Evolutionary conservation across 2,888 invertebrate genomes (phyloP).

Genomic region (Melanargia galathea): DNA sequence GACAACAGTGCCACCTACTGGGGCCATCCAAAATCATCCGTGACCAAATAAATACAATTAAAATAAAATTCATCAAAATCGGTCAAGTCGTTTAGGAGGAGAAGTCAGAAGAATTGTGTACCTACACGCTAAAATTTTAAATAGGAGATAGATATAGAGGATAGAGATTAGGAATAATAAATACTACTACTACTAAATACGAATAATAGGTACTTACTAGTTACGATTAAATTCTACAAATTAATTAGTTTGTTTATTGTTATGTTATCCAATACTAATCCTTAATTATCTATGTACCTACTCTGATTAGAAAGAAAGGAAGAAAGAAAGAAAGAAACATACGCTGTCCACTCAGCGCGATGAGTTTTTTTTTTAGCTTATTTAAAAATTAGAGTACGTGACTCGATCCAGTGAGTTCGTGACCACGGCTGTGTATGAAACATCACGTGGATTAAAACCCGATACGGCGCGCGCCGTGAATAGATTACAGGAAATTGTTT

Average conservation of each 20-base stretch:
- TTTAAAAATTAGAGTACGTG: slow-evolving; percentile 35
- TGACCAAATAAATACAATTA: too few species aligned
- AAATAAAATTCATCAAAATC: too few species aligned
- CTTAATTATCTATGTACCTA: neutral
- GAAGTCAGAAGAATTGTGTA: too few species aligned
- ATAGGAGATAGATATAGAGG: too few species aligned
- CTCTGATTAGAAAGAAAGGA: too few species aligned
- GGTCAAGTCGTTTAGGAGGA: too few species aligned
- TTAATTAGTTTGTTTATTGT: neutral
- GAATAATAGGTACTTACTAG: neutral
- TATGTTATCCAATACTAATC: neutral
- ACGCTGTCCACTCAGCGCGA: slow-evolving; percentile 11
- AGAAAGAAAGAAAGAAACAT: slow-evolving; percentile 6
- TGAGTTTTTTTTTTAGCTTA: slow-evolving; percentile 29
- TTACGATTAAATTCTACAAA: neutral
- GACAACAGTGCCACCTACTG: too few species aligned
- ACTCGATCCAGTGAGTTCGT: slow-evolving; percentile 30
- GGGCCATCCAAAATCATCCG: too few species aligned
- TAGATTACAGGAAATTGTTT: slow-evolving; percentile 7
- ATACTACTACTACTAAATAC: too few species aligned
- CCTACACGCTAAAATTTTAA: too few species aligned
- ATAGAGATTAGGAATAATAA: too few species aligned
- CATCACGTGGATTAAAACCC: slow-evolving; percentile 31
- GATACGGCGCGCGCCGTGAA: slow-evolving; percentile 6
- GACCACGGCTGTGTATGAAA: slow-evolving; percentile 23